Base-by-base conservation (phyloP, 1,140 invertebrate genomes). In the Cydia splendana region DNA sequence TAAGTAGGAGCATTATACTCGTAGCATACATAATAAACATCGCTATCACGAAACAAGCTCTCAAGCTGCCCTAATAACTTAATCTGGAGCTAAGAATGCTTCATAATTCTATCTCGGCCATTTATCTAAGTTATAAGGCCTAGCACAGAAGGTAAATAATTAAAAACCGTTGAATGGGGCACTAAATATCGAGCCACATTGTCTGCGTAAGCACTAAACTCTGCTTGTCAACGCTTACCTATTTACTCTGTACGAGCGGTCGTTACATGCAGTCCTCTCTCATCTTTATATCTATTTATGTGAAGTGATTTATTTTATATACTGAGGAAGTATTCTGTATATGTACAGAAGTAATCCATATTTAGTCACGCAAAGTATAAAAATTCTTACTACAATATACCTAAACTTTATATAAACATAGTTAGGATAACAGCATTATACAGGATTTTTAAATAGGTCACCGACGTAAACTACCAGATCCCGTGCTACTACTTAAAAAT, bases 111-210 rank as follows among this genome's bases (percentile, higher is more conserved):
- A 82, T 82, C 81, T 76, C 42, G 28, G 28, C 76, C 73, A 78
- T 82, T 82, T 80, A 82, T 82, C 81, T 80, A 67, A 20, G 69
- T 71, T 71, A 71, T 71, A 71, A 71, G 67, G 15, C 30, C 12
- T 45, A 15, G 67, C 38, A 62, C 53, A 62, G 67, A 34, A 67
- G 71, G 24, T 18, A 76, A 75, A 80, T 79, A 82, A 82, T 80
- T 82, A 80, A 82, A 82, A 82, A 75, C 74, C 6, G 30, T 30
- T 77, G 51, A 82, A 82, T 82, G 75, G 79, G 51, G 77, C 79
- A 80, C 74, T 82, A 80, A 82, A 82, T 80, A 82, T 34, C 71
- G 45, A 34, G 77, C 48, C 76, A 75, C 76, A 81, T 81, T 81
- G 78, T 81, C 51, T 51, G 42, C 53, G 74, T n/a, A 20, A n/a